A percentile compares a stretch with the other conserved stretches of the same genome.
Evolutionary conservation across 1,140 invertebrate species (phyloP).

Genomic region (Bombus vancouverensis): DNA sequence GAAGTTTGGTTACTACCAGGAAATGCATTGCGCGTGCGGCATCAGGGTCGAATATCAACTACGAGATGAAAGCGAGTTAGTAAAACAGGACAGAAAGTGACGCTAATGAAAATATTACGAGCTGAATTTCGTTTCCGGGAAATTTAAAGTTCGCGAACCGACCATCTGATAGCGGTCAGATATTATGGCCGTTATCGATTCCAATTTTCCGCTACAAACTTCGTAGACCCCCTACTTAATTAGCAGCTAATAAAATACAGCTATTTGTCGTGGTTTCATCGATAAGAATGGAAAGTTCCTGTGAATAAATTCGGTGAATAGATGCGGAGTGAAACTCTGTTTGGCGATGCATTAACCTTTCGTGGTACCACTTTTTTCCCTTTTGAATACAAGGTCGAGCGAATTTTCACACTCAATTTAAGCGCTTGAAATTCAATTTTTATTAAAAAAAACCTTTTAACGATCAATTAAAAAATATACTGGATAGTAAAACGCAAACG

Average conservation of each 20-base stretch:
- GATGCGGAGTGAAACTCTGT: background rate
- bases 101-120: slow-evolving; percentile 9
- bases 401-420: background rate
- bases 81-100: background rate
- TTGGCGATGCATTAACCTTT: too few relatives aligned
- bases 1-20: background rate
- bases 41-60: background rate
- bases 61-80: slow-evolving; percentile 14
- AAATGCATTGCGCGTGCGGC: background rate
- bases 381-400: background rate
- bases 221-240: background rate
- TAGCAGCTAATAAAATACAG: background rate
- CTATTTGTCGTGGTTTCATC: background rate
- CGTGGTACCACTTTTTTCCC: too few relatives aligned
- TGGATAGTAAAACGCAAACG: background rate
- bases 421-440: background rate
- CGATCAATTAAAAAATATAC: background rate
- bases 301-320: background rate
- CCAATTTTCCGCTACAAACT: background rate
- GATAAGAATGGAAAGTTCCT: background rate
- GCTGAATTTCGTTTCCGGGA: background rate
- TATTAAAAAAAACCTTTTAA: background rate
- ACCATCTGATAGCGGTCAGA: background rate
- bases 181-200: background rate
- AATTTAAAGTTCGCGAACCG: slow-evolving; percentile 6